Evolutionary conservation across 2,113 vertebrate species (phyloP).

Genomic region (Archilochus colubris): DNA sequence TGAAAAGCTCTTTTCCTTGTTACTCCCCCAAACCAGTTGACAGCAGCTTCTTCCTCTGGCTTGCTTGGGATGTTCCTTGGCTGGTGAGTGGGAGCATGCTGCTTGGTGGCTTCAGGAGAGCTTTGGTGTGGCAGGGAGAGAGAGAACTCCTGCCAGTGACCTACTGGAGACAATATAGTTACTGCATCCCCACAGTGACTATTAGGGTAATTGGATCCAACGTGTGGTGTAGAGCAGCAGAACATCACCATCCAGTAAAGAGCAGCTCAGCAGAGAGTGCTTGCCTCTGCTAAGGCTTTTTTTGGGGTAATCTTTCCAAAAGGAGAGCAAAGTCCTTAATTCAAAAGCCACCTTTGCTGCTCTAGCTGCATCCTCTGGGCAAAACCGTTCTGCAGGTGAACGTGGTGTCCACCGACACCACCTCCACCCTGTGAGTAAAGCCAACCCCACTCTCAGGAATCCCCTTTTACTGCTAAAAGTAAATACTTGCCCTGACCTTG

Average conservation of each 20-base stretch:
- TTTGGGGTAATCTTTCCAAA: background rate
- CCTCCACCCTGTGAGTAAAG: background rate
- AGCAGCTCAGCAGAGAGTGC: background rate
- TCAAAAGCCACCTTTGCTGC: background rate
- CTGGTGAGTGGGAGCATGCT: background rate
- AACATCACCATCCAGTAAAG: background rate
- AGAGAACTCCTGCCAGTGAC: background rate
- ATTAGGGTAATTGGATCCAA: background rate
- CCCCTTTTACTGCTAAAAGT: background rate
- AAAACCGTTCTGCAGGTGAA: background rate
- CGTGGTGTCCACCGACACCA: background rate
- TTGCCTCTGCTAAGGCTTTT: background rate
- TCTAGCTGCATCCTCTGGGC: background rate
- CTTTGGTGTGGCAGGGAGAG: background rate
- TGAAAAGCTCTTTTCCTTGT: background rate
- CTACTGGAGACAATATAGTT: background rate
- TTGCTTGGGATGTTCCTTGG: background rate
- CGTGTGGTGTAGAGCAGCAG: background rate
- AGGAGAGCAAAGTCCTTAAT: background rate
- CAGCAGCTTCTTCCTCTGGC: background rate
- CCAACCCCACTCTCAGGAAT: background rate
- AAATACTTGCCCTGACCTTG: background rate
- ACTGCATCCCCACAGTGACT: background rate
- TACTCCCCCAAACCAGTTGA: rapidly evolving
- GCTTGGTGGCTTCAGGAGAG: rapidly evolving